Percentiles rank a stretch among this genome's conserved stretches.
Evolutionary conservation across 2,888 invertebrate species (phyloP).

Genomic region (Andrena praecox): DNA sequence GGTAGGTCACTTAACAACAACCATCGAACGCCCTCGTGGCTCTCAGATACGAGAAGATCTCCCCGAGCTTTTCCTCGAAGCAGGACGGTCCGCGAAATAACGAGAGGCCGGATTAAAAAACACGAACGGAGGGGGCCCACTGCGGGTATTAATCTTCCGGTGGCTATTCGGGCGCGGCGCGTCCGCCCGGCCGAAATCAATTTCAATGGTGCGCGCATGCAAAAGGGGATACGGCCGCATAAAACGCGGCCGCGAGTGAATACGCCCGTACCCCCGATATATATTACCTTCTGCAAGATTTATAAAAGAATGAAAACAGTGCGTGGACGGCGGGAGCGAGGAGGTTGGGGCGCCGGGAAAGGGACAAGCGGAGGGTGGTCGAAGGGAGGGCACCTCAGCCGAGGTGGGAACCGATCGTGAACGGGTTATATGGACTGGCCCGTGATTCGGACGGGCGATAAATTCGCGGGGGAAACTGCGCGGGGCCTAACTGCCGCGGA

Average conservation of each 20-base stretch:
- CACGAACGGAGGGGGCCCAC: slow-evolving; percentile 5
- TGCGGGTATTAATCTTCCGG: slow-evolving; percentile 50
- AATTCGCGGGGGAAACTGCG: slow-evolving; percentile 62
- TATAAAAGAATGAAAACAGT: slow-evolving; percentile 72
- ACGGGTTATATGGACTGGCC: slow-evolving; percentile 66
- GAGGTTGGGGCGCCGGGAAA: background rate
- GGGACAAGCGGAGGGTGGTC: background rate
- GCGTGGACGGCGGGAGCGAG: background rate
- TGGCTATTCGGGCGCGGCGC: slow-evolving; percentile 37
- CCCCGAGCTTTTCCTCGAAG: slow-evolving; percentile 1
- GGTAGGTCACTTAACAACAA: no score
- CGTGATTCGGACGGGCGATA: slow-evolving; percentile 70
- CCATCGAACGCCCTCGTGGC: no score
- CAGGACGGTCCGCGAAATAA: slow-evolving; percentile 5
- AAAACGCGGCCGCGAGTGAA: slow-evolving; percentile 56
- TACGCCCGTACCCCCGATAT: slow-evolving; percentile 55
- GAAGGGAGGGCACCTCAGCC: background rate
- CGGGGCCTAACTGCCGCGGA: slow-evolving; percentile 39
- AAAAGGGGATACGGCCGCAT: slow-evolving; percentile 52
- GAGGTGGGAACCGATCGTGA: slow-evolving; percentile 66
- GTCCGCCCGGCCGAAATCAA: slow-evolving; percentile 57
- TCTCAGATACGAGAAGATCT: background rate
- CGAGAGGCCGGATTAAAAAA: slow-evolving; percentile 37
- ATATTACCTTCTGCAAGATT: slow-evolving; percentile 65
- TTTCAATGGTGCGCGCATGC: slow-evolving; percentile 64